These are phyloP conservation scores for Apeira syringaria DNA, from an alignment of 2,888 invertebrate species.

Conservation along the genomic window DNA sequence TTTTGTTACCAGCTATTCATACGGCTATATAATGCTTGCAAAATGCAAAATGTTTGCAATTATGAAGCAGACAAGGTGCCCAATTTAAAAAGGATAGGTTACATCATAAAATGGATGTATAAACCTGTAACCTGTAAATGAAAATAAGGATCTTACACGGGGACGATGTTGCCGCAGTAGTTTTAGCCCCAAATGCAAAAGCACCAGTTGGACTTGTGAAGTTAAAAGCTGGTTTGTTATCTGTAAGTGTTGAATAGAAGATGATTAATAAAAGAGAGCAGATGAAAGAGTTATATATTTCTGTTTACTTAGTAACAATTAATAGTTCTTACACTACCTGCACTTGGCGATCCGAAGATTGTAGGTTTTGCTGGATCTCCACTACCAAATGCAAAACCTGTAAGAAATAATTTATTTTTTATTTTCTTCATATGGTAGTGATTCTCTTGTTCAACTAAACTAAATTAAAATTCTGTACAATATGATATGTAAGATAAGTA, in stretches of 20 bases:
- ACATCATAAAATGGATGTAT: no score
- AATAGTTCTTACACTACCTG: constrained; percentile 39
- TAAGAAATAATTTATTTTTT: constrained; percentile 16
- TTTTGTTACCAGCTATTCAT: no score
- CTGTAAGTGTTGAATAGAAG: constrained; percentile 35
- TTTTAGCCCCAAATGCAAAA: constrained; percentile 61
- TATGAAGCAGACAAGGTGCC: no score
- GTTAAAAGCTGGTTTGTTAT: constrained; percentile 52
- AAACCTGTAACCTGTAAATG: no score
- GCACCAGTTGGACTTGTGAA: constrained; percentile 53
- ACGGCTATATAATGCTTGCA: no score
- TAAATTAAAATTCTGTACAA: no score
- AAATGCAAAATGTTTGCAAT: no score
- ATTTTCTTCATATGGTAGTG: no score
- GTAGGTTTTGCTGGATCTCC: constrained; percentile 69
- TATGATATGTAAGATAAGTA: no score
- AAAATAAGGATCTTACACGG: constrained; percentile 49
- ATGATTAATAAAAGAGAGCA: neutral
- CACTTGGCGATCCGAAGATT: constrained; percentile 46
- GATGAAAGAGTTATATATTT: no score
- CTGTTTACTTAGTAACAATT: neutral
- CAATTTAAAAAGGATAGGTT: no score
- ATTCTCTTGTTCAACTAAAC: no score
- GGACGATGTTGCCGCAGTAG: constrained; percentile 52
- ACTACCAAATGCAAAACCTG: constrained; percentile 64